phyloP scores from a whole-genome alignment of 2,113 vertebrate genomes.

The Chionomys nivalis region DNA sequence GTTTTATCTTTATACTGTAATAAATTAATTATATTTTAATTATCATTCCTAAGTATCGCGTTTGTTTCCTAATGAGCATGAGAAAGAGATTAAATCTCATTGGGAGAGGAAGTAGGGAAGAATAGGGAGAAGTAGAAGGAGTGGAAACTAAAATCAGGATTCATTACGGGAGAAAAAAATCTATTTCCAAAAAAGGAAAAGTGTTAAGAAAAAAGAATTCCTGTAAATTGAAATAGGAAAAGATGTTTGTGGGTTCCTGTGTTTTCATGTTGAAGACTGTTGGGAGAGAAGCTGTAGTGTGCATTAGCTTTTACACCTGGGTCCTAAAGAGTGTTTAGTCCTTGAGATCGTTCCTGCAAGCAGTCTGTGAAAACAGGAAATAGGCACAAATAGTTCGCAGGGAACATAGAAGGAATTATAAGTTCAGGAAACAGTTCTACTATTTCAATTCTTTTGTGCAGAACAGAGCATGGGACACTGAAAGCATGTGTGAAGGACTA shows the following conservation, averaged over 20 bases:
- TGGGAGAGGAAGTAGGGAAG: rapidly evolving
- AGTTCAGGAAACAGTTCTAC: background rate
- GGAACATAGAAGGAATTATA: background rate
- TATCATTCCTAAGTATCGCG: background rate
- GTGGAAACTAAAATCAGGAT: background rate
- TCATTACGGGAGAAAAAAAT: background rate
- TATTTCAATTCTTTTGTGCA: background rate
- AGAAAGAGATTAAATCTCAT: background rate
- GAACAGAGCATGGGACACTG: background rate
- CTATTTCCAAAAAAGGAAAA: background rate
- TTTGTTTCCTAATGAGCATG: background rate
- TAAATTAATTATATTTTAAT: background rate
- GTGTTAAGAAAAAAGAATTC: background rate
- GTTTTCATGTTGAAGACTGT: background rate
- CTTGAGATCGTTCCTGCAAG: background rate
- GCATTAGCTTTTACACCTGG: background rate
- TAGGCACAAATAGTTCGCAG: background rate
- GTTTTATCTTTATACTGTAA: background rate
- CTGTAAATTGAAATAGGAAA: background rate
- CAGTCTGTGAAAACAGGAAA: slow-evolving; percentile 51
- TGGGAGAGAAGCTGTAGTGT: background rate
- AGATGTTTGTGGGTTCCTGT: background rate
- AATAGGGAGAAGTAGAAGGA: background rate
- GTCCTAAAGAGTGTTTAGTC: background rate
- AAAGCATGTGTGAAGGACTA: background rate